Conservation (phyloP, 1,140 invertebrate genomes). For the Megalopta genalis region DNA sequence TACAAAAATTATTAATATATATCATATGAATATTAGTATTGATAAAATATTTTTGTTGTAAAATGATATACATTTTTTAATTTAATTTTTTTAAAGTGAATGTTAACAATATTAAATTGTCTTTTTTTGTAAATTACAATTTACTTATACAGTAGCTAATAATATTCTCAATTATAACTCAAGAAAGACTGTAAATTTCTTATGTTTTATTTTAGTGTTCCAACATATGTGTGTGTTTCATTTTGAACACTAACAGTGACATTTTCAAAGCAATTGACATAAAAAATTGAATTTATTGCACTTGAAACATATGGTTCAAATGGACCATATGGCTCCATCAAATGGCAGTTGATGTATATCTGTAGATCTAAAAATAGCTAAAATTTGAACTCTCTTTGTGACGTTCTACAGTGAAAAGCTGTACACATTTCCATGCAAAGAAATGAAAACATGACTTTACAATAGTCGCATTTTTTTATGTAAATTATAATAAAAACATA, state of each 20-base stretch:
- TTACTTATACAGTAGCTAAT: not conserved
- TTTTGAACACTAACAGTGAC: not conserved
- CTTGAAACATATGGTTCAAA: constrained; percentile 55
- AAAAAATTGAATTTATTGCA: constrained; percentile 2
- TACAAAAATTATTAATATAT: no score
- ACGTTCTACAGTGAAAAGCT: not conserved
- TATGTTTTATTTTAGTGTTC: not conserved
- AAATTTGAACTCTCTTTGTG: constrained; percentile 16
- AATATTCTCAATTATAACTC: not conserved
- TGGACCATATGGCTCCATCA: constrained; percentile 60
- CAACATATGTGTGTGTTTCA: not conserved
- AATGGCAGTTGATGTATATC: constrained; percentile 46
- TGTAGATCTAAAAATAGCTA: constrained; percentile 60
- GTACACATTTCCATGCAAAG: not conserved
- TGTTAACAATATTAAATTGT: not conserved
- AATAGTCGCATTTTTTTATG: not conserved
- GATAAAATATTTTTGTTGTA: not conserved
- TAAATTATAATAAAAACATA: constrained; percentile 6
- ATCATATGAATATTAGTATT: not conserved
- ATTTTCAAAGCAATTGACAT: not conserved
- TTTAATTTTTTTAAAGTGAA: not conserved
- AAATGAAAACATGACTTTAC: not conserved
- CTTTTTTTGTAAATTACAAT: not conserved
- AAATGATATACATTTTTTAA: not conserved
- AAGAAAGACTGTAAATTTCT: not conserved